A percentile compares a stretch with the other conserved stretches of the same genome.
phyloP scores from a whole-genome alignment of 2,113 vertebrate species.

The Columbina picui region DNA sequence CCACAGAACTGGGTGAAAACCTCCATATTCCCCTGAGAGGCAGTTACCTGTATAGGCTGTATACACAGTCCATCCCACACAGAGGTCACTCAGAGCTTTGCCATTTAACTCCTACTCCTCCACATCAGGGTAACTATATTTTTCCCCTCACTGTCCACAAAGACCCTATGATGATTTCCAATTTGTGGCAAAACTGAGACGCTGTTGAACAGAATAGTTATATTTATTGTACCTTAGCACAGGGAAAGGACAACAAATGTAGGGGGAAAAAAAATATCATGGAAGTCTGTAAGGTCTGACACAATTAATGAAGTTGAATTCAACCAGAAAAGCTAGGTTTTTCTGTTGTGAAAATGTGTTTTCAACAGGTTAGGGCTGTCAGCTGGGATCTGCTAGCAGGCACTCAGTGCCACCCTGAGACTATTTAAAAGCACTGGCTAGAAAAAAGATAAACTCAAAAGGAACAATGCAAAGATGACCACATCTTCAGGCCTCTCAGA shows the following conservation, averaged over 20 bases:
- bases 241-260: neutral
- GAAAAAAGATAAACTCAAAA: neutral
- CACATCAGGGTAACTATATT: neutral
- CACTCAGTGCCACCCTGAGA: neutral
- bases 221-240: neutral
- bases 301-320: neutral
- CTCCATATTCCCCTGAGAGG: neutral
- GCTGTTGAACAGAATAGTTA: neutral
- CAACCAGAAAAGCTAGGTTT: neutral
- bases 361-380: neutral
- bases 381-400: neutral
- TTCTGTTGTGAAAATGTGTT: neutral
- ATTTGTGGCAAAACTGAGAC: neutral
- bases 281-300: neutral
- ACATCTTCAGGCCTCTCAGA: neutral
- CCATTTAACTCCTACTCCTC: neutral
- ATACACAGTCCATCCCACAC: neutral
- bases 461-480: neutral
- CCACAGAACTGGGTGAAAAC: neutral
- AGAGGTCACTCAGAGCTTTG: neutral
- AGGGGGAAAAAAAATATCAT: neutral
- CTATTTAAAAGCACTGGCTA: neutral
- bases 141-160: neutral
- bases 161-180: neutral
- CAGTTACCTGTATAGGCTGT: neutral